A percentile compares a stretch with the other conserved stretches of the same genome.
Conservation (phyloP, 2,797 vertebrate species). For the Falco peregrinus region DNA sequence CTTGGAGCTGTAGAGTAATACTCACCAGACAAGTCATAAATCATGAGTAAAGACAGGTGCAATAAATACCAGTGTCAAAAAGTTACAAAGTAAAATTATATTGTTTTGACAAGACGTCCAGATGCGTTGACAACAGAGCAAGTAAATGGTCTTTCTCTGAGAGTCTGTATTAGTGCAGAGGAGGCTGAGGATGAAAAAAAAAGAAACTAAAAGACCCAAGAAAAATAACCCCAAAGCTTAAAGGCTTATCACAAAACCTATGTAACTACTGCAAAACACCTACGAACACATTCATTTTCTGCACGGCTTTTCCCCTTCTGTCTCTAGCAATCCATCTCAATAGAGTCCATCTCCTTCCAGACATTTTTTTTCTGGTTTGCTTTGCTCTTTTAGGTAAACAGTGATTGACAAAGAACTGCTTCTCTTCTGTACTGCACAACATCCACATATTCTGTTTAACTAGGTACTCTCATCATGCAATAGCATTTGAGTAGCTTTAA, state of each 20-base stretch:
- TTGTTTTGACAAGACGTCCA: conserved; percentile 90
- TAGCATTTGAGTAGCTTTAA: background rate
- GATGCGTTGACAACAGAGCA: conserved; percentile 81
- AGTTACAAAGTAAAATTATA: conserved; percentile 83
- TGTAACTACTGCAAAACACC: conserved; percentile 45
- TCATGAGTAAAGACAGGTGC: conserved; percentile 87
- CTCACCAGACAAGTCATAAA: conserved; percentile 89
- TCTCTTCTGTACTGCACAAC: background rate
- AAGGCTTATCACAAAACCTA: conserved; percentile 52
- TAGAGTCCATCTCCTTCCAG: background rate
- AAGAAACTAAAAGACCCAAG: conserved; percentile 7
- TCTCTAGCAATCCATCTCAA: background rate
- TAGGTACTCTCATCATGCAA: background rate
- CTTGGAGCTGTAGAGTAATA: conserved; percentile 81
- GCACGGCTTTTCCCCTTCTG: background rate
- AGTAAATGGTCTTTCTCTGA: conserved; percentile 72
- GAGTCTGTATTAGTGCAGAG: conserved; percentile 7
- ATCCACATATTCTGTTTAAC: background rate
- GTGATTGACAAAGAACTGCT: background rate
- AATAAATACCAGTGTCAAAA: conserved; percentile 83
- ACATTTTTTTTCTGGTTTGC: rapidly evolving
- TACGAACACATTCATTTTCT: background rate
- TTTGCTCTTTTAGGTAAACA: background rate
- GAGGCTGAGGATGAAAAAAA: background rate
- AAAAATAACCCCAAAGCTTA: conserved; percentile 59